A percentile compares a stretch with the other conserved stretches of the same genome.
Evolutionary conservation across 2,888 invertebrate genomes (phyloP).

Genomic region (Mimas tiliae): DNA sequence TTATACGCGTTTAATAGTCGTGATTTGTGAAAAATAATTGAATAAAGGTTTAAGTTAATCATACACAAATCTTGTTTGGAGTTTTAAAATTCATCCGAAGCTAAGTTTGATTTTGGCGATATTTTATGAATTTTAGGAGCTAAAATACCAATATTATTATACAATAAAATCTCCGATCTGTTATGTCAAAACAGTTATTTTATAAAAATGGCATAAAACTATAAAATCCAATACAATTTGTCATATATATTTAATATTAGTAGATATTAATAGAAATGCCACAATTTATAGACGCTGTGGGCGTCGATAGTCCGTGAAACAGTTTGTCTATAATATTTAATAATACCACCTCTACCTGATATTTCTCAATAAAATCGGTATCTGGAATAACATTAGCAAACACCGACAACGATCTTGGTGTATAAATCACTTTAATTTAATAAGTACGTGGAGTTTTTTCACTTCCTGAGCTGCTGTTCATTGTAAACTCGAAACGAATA

Average conservation of each 20-base stretch:
- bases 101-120: no score
- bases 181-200: neutral
- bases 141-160: no score
- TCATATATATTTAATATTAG: neutral
- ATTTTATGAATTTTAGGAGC: no score
- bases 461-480: constrained; percentile 18
- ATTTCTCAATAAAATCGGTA: constrained; percentile 20
- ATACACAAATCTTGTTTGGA: no score
- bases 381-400: constrained; percentile 23
- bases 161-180: neutral
- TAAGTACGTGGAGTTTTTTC: constrained; percentile 14
- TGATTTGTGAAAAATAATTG: no score
- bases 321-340: constrained; percentile 19
- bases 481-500: constrained; percentile 2
- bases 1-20: no score
- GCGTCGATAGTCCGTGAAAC: constrained; percentile 18
- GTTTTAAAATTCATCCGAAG: no score
- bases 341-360: constrained; percentile 21
- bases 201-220: neutral
- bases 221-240: neutral
- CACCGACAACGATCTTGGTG: constrained; percentile 13
- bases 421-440: constrained; percentile 24
- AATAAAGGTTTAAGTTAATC: no score
- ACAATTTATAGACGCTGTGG: constrained; percentile 14
- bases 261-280: neutral